Evolutionary conservation across 2,113 vertebrate genomes (phyloP), one percentile per base, ranked within the genome.

Genomic region (Calypte anna): DNA sequence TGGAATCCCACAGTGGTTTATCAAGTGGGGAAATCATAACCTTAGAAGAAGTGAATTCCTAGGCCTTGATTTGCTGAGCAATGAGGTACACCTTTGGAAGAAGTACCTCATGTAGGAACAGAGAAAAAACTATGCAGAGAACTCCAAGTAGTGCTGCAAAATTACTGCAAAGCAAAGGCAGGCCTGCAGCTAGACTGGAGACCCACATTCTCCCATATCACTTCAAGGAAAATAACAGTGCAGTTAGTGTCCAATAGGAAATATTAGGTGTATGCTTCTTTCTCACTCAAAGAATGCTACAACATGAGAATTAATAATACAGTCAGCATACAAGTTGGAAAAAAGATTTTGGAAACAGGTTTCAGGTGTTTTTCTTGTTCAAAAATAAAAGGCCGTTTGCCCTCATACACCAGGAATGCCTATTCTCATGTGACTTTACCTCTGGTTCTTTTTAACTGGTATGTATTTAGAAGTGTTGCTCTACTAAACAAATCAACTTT

Each of bases 1-100:
- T 14, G 70, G 70, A 97, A 93, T 96, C 90, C 93, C 92, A 91
- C 93, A 91, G 94, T 75, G 96, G 92, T 92, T 96, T 82, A 54
- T 61, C 72, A 79, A 91, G 70, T 64, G 50, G 78, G 77, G 91
- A 90, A 90, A 83, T 57, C 70, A 55, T 90, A 96, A 93, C 94
- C 82, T 94, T 78, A 38, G 73, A 96, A 93, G 78, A 79, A 95
- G 76, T 79, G 86, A 97, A 94, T 93, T 94, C 70, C 81, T 90
- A 61, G 91, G 91, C 90, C 93, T 94, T 82, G 77, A 96, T 91
- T 96, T 90, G 58, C 88, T 87, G 82, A 95, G 89, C 85, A 96
- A 95, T 19, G 72, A 96, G 69, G 74, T 86, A 91, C 50, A 50
- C 85, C 79, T 86, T 63, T 22, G 74, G 81, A 76, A 43, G 91